phyloP scores from a whole-genome alignment of 2,797 vertebrate genomes.

The Acomys russatus region DNA sequence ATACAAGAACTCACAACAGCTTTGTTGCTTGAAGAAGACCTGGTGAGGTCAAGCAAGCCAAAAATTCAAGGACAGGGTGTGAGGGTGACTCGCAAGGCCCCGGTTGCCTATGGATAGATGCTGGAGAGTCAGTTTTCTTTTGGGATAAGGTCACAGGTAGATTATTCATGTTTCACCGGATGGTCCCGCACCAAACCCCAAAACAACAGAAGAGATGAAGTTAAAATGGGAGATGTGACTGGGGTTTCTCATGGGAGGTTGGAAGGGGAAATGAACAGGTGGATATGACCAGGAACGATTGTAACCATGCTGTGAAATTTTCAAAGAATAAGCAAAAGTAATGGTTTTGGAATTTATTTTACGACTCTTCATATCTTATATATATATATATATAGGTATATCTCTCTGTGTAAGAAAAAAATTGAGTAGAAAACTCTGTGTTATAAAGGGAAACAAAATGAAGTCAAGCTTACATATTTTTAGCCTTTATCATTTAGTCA shows the following conservation, averaged over 20 bases:
- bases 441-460: background rate
- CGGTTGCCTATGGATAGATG: background rate
- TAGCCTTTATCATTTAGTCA: background rate
- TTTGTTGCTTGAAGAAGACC: background rate
- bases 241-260: background rate
- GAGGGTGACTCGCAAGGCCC: background rate
- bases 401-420: background rate
- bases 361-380: background rate
- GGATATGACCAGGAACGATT: background rate
- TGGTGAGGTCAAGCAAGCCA: too few relatives aligned
- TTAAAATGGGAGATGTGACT: background rate
- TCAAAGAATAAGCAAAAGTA: background rate
- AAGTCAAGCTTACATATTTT: slow-evolving; percentile 4
- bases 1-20: background rate
- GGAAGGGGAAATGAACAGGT: background rate
- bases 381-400: background rate
- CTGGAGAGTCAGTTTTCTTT: background rate
- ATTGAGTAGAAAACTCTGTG: background rate
- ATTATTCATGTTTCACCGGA: background rate
- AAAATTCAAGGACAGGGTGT: background rate
- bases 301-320: background rate
- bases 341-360: background rate
- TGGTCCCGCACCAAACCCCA: background rate
- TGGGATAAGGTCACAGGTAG: too few relatives aligned
- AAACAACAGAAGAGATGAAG: background rate